Evolutionary conservation across 2,797 vertebrate species (phyloP).

Genomic region (Phataginus tetradactyla): DNA sequence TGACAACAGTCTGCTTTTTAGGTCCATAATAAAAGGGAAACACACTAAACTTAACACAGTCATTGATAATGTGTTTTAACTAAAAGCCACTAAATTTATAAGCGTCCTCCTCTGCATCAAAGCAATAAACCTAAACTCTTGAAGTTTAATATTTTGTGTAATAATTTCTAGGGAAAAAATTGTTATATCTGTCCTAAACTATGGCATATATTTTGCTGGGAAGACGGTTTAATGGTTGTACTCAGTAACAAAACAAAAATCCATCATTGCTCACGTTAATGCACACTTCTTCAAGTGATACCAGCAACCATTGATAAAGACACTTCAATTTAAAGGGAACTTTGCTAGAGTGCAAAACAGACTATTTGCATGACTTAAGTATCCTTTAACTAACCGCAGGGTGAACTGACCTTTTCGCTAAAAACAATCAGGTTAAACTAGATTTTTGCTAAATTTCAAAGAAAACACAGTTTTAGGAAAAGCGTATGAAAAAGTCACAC

Average conservation of each 20-base stretch:
- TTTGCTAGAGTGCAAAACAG: not conserved
- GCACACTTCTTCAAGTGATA: not conserved
- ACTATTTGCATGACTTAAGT: not conserved
- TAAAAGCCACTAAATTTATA: slow-evolving; percentile 2
- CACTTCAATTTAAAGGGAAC: not conserved
- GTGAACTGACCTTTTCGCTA: not conserved
- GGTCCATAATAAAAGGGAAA: not conserved
- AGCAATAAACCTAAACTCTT: slow-evolving; percentile 23
- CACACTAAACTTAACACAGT: not conserved
- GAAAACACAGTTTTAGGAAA: not conserved
- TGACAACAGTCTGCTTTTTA: not conserved
- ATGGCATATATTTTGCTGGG: not conserved
- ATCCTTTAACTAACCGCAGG: not conserved
- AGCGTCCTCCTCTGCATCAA: not conserved
- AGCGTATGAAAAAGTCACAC: not conserved
- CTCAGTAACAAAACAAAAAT: not conserved
- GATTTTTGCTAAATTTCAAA: not conserved
- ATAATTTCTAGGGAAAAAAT: not conserved
- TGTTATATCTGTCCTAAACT: not conserved
- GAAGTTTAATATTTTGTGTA: not conserved
- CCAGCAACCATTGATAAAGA: not conserved
- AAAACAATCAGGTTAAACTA: not conserved
- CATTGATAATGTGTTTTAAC: not conserved
- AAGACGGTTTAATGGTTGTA: not conserved
- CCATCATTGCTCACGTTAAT: not conserved